Base-by-base conservation (phyloP, 2,113 vertebrate species). In the Anser brachyrhynchus region DNA sequence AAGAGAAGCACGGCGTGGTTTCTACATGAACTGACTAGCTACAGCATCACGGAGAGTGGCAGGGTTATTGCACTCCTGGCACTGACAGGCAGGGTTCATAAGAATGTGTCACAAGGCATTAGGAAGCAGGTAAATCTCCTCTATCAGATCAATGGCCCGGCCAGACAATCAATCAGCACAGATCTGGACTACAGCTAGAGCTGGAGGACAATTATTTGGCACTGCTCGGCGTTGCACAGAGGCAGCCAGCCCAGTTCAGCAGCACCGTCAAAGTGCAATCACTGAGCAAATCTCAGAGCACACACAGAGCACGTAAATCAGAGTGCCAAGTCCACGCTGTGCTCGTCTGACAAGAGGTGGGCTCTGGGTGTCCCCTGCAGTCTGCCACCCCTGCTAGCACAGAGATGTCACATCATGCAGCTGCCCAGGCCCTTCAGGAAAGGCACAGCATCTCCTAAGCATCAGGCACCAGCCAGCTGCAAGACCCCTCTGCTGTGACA, bases 381-480 rank as follows among this genome's bases (percentile, higher is more conserved):
- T 51, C 59, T n/a, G 41, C 21, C 0, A 0, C 18, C 46, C 55
- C 54, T 5, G 2, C 46, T 19, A 35, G 51, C 49, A 28, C 65
- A 7, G 33, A 46, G 46, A 12, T 5, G 61, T 2, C 4, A 3
- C 21, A 5, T 0, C 2, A 13, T 25, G n/a, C 3, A 0, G 18
- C 59, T 2, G 6, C 13, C 10, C 78, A 9, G 55, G 67, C 11
- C 4, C 4, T 0, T 1, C 1, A 1, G 61, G 22, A 20, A 10
- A 11, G 19, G 67, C 72, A 67, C 72, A 26, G 59, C 31, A 1
- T 3, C 44, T 13, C 4, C 1, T 29, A 28, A 64, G 25, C n/a
- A 52, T n/a, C 25, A 18, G 64, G 55, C 43, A 14, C 4, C 11
- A 1, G 3, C 22, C 64, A 18, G 66, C 46, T 17, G 57, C 57